Evolutionary conservation across 2,888 invertebrate genomes (phyloP).

Genomic region (Pogonocherus hispidulus): DNA sequence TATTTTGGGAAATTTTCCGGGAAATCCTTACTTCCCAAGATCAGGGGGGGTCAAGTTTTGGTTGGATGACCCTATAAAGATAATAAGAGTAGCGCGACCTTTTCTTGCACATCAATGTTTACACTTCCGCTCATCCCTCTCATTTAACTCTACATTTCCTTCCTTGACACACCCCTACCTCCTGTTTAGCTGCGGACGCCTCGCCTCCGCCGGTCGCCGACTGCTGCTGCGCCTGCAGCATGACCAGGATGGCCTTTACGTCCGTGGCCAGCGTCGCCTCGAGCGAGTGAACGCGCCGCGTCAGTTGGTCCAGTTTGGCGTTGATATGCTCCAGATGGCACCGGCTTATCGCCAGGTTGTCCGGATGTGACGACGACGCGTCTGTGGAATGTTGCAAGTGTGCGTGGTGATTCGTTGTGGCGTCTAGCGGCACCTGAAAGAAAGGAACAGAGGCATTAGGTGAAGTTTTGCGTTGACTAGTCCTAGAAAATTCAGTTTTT

Average conservation of each 20-base stretch:
- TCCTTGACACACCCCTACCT: conserved; percentile 40
- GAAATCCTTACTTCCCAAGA: no score
- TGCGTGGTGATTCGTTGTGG: conserved; percentile 38
- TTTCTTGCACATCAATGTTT: no score
- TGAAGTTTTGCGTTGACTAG: no score
- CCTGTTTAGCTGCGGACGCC: conserved; percentile 46
- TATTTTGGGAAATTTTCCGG: no score
- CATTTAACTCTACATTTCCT: no score
- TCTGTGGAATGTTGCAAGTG: conserved; percentile 62
- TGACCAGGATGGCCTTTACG: conserved; percentile 77
- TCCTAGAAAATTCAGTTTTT: no score
- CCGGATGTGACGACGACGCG: conserved; percentile 59
- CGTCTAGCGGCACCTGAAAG: conserved; percentile 43
- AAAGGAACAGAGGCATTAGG: no score
- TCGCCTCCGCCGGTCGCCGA: conserved; percentile 39
- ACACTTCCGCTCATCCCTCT: no score
- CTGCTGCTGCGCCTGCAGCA: conserved; percentile 57
- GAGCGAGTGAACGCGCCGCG: conserved; percentile 78
- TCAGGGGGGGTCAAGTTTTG: no score
- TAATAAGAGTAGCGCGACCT: no score
- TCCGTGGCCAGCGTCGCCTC: conserved; percentile 82
- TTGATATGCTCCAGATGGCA: conserved; percentile 72
- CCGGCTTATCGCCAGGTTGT: conserved; percentile 65
- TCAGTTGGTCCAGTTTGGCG: conserved; percentile 77
- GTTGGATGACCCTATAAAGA: no score